A percentile compares a stretch with the other conserved stretches of the same genome.
phyloP scores from a whole-genome alignment of 2,113 vertebrate genomes.

The Crotalus helleri region DNA sequence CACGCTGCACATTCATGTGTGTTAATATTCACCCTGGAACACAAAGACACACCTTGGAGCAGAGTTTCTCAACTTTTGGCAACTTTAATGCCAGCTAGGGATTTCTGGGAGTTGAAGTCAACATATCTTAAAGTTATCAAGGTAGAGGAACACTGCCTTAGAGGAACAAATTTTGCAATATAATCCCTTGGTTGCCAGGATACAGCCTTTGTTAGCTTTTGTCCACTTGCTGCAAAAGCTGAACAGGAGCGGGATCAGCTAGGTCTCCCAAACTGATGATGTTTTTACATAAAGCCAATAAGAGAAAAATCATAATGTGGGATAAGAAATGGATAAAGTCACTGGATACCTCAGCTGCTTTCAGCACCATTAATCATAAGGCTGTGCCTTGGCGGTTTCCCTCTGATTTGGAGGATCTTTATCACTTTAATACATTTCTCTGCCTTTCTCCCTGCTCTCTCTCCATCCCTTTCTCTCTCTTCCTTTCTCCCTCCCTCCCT shows the following conservation, averaged over 20 bases:
- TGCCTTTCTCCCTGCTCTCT: too few relatives aligned
- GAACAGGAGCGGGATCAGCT: neutral
- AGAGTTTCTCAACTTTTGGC: neutral
- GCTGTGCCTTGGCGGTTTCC: constrained; percentile 12
- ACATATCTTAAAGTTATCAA: neutral
- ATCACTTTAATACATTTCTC: constrained; percentile 18
- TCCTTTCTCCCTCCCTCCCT: too few relatives aligned
- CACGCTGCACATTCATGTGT: constrained; percentile 7
- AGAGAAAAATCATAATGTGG: neutral
- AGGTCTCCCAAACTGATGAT: constrained; percentile 4
- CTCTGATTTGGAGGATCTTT: constrained; percentile 27
- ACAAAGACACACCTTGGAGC: neutral
- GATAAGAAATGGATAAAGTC: constrained; percentile 5
- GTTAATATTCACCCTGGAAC: constrained; percentile 26
- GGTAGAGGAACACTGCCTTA: neutral
- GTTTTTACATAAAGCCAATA: constrained; percentile 12
- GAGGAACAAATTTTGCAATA: neutral
- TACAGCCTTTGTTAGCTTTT: neutral
- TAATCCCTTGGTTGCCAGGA: constrained; percentile 7
- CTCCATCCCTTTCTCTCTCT: neutral
- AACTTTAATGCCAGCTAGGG: neutral
- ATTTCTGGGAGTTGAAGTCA: neutral
- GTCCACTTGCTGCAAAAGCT: neutral
- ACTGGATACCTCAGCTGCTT: constrained; percentile 9
- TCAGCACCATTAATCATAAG: neutral